phyloP scores from a whole-genome alignment of 2,113 vertebrate genomes.

The Dascyllus trimaculatus region DNA sequence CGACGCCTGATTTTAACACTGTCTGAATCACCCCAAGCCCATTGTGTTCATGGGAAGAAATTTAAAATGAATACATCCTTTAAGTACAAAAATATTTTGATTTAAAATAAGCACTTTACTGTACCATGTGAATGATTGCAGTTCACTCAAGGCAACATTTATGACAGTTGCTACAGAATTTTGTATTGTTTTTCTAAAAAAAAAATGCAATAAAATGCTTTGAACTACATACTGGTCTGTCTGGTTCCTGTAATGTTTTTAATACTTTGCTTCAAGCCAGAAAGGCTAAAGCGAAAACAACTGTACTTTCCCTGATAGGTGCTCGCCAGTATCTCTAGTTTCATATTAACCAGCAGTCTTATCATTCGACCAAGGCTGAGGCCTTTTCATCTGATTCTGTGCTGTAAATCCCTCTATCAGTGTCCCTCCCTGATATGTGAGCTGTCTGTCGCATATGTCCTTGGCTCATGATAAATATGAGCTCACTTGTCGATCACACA shows the following conservation, averaged over 20 bases:
- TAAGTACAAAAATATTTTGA: conserved; percentile 75
- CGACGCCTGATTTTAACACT: conserved; percentile 62
- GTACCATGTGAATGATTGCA: conserved; percentile 92
- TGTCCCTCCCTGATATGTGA: conserved; percentile 46
- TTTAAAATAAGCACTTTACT: conserved; percentile 95
- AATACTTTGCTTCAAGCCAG: not conserved
- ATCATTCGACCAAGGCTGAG: conserved; percentile 66
- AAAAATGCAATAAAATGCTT: conserved; percentile 92
- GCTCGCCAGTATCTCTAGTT: conserved; percentile 40
- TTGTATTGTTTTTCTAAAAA: conserved; percentile 96
- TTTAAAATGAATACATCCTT: conserved; percentile 62
- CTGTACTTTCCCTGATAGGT: not conserved
- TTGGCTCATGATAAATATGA: conserved; percentile 68
- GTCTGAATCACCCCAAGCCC: conserved; percentile 53
- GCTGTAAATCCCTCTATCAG: conserved; percentile 66
- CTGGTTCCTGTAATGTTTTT: fast-evolving
- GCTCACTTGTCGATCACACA: conserved; percentile 22
- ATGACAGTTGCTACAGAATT: conserved; percentile 90
- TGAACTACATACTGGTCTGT: conserved; percentile 69
- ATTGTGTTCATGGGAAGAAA: conserved; percentile 58
- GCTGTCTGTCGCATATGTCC: conserved; percentile 43
- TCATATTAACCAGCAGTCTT: conserved; percentile 64
- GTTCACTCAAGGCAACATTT: conserved; percentile 87
- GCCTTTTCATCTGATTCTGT: conserved; percentile 10
- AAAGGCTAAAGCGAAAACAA: not conserved